Percentiles rank a stretch among this genome's conserved stretches.
Conservation (phyloP, 35 echinoderm and acorn worm species). For the Diadema setosum region DNA sequence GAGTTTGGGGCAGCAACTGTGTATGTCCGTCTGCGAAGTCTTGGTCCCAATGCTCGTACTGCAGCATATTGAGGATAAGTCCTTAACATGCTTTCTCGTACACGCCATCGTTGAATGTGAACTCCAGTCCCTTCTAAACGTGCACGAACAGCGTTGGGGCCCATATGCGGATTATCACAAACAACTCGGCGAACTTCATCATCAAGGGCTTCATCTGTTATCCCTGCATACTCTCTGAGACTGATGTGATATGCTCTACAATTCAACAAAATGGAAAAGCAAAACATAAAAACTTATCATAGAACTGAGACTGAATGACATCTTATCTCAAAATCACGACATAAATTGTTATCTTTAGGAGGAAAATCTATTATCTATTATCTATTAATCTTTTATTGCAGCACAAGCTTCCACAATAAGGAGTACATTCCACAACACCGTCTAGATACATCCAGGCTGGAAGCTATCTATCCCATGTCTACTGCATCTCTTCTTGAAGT, state of each 20-base stretch:
- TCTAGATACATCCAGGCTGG: background rate
- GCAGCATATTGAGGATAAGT: constrained; percentile 28
- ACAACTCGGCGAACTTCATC: background rate
- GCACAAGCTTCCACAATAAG: background rate
- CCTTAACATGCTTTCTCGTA: constrained; percentile 16
- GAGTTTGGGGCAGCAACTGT: constrained; percentile 55
- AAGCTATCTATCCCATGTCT: too few relatives aligned
- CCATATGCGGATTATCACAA: background rate
- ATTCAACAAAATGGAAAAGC: background rate
- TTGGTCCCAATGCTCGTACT: background rate
- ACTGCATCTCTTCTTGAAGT: too few relatives aligned
- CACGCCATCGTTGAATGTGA: constrained; percentile 22
- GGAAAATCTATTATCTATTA: background rate
- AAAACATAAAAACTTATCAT: background rate
- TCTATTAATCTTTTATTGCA: background rate
- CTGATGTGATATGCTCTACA: constrained; percentile 10
- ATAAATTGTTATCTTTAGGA: background rate
- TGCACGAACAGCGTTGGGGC: background rate
- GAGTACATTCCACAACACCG: background rate
- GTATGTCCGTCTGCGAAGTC: constrained; percentile 33
- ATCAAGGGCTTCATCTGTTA: background rate
- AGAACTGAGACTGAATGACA: background rate
- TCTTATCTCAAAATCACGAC: background rate
- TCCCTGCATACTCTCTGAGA: background rate
- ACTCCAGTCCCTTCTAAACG: background rate